These are phyloP conservation scores for Microctonus brassicae DNA, from an alignment of 2,888 invertebrate species.

Conservation along the genomic window DNA sequence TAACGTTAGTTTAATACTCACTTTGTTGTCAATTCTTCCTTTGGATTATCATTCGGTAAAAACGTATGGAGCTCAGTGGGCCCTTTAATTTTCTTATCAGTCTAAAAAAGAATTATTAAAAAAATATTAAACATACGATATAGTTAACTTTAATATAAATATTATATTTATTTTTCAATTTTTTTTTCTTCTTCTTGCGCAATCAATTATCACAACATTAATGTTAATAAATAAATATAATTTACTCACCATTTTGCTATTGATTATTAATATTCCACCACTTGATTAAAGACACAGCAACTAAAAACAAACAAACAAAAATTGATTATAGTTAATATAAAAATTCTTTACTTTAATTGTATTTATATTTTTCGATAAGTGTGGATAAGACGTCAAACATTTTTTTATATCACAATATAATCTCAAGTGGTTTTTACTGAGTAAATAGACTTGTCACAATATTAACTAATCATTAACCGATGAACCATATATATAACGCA, in stretches of 20 bases:
- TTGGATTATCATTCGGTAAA: conserved; percentile 74
- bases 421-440: neutral
- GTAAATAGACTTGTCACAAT: neutral
- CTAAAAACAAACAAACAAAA: neutral
- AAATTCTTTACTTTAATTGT: neutral
- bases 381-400: neutral
- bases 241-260: neutral
- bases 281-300: too few species aligned
- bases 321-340: neutral
- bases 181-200: neutral
- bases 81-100: conserved; percentile 53
- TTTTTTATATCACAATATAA: neutral
- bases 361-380: neutral
- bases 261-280: too few species aligned
- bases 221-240: neutral
- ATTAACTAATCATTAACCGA: neutral
- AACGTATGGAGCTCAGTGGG: conserved; percentile 85
- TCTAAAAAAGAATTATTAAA: conserved; percentile 6
- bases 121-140: neutral
- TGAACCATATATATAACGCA: neutral
- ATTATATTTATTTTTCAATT: neutral
- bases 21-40: conserved; percentile 62
- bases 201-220: neutral
- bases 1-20: conserved; percentile 47
- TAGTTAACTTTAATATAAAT: neutral